These are phyloP conservation scores for Drosophila quadrilineata DNA, from an alignment of 1,140 invertebrate species.

Conservation along the genomic window DNA sequence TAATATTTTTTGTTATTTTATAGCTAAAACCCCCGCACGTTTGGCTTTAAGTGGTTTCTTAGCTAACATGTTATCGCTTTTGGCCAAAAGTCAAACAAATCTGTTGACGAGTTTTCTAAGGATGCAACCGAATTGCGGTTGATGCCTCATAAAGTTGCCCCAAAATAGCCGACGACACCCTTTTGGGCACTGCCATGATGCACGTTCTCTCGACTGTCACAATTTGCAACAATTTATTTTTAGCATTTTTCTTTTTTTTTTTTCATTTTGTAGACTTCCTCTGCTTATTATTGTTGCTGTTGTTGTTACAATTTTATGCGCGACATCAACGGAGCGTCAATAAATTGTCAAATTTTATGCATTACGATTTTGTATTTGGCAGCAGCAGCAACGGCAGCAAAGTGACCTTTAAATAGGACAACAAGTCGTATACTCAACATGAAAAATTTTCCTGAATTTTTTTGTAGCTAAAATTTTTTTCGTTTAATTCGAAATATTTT, in stretches of 20 bases:
- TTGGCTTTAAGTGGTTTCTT: slow-evolving; percentile 31
- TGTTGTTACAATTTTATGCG: slow-evolving; percentile 40
- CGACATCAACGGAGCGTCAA: slow-evolving; percentile 65
- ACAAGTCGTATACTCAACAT: too few relatives aligned
- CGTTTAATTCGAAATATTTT: too few relatives aligned
- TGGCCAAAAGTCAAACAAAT: slow-evolving; percentile 35
- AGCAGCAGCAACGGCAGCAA: slow-evolving; percentile 10
- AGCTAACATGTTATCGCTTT: slow-evolving; percentile 8
- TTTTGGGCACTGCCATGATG: slow-evolving; percentile 25
- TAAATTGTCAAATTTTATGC: slow-evolving; percentile 80
- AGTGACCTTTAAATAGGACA: not conserved
- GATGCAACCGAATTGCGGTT: slow-evolving; percentile 20
- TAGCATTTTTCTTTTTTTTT: slow-evolving; percentile 53
- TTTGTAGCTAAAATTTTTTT: too few relatives aligned
- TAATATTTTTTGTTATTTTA: slow-evolving; percentile 36
- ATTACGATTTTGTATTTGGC: slow-evolving; percentile 62
- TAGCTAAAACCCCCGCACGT: slow-evolving; percentile 44
- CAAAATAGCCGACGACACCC: slow-evolving; percentile 41
- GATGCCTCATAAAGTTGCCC: slow-evolving; percentile 24
- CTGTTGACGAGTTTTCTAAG: not conserved
- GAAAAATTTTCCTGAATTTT: too few relatives aligned
- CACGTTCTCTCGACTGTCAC: slow-evolving; percentile 29
- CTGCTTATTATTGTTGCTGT: too few relatives aligned
- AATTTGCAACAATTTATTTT: slow-evolving; percentile 65
- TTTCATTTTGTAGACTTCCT: slow-evolving; percentile 32